Evolutionary conservation across 2,113 vertebrate genomes (phyloP), one percentile per base, ranked within the genome.

Genomic region (Chroicocephalus ridibundus): DNA sequence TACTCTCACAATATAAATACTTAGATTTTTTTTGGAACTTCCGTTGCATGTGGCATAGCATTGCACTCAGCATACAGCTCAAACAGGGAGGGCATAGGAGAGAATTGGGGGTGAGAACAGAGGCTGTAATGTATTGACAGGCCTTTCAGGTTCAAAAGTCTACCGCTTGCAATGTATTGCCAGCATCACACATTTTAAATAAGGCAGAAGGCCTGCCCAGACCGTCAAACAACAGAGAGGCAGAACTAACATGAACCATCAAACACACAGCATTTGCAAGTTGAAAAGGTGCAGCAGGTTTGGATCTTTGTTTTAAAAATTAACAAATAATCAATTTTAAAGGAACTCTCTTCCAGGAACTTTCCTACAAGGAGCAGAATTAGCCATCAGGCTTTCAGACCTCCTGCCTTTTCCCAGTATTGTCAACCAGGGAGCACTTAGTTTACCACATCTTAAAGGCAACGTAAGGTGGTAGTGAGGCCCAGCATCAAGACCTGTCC

Each of bases 191-290:
- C 21, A 6, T 61, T 82, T 90, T 13, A n/a, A 93, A 66, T 0
- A 7, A 81, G 15, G 26, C 34, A 72, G 44, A 86, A 95, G 36
- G 58, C 24, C 24, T 34, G 36, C 20, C 62, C 49, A 81, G 36
- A 44, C 18, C 58, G 52, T 86, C 54, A 52, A 47, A 65, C 7
- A 58, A 49, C 29, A 55, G 44, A 51, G 18, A 46, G 15, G 24
- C 34, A 81, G 40, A 61, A 62, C 54, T 46, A 68, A 69, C 8
- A 27, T 2, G 5, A 88, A 40, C 44, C 51, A 32, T 40, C 27
- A 44, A 93, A 62, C 10, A 4, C 24, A 29, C 4, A 32, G 42
- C 13, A 42, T 60, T 38, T 2, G 0, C 2, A 1, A 16, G 3
- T 2, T 66, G 14, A 20, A 77, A 69, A 70, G 26, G 17, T 60